Conservation (phyloP, 2,113 vertebrate genomes). For the Microcebus tavaratra region DNA sequence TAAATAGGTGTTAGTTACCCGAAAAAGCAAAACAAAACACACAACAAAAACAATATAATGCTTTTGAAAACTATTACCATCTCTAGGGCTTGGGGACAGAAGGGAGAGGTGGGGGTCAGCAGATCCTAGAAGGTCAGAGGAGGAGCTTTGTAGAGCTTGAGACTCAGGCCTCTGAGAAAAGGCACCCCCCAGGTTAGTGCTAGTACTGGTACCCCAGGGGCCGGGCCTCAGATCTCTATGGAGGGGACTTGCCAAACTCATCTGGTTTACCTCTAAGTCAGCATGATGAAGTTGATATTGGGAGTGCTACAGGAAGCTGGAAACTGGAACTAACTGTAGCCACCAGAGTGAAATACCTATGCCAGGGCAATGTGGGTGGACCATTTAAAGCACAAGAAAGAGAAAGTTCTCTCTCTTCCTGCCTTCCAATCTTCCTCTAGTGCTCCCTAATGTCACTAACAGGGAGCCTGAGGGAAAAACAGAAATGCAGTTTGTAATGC, state of each 20-base stretch:
- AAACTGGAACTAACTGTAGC: background rate
- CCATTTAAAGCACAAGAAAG: background rate
- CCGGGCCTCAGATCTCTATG: background rate
- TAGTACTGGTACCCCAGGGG: too few relatives aligned
- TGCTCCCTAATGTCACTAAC: background rate
- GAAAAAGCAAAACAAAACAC: background rate
- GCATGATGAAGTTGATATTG: background rate
- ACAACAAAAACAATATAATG: background rate
- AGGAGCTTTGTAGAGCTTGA: background rate
- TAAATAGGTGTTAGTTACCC: background rate
- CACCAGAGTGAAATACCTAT: background rate
- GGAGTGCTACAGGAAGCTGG: background rate
- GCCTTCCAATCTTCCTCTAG: background rate
- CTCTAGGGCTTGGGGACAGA: background rate
- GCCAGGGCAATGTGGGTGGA: too few relatives aligned
- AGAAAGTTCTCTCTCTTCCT: background rate
- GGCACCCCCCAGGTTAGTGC: background rate
- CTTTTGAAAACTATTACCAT: background rate
- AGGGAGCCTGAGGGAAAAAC: background rate
- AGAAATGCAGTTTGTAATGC: background rate
- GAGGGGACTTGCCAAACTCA: background rate
- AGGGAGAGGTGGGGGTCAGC: background rate
- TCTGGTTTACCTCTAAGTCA: too few relatives aligned
- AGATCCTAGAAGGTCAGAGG: background rate
- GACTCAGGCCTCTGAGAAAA: background rate